Percentiles rank a stretch among this genome's conserved stretches.
These are phyloP conservation scores for Merluccius polli DNA, from an alignment of 2,797 vertebrate genomes.

Conservation along the genomic window DNA sequence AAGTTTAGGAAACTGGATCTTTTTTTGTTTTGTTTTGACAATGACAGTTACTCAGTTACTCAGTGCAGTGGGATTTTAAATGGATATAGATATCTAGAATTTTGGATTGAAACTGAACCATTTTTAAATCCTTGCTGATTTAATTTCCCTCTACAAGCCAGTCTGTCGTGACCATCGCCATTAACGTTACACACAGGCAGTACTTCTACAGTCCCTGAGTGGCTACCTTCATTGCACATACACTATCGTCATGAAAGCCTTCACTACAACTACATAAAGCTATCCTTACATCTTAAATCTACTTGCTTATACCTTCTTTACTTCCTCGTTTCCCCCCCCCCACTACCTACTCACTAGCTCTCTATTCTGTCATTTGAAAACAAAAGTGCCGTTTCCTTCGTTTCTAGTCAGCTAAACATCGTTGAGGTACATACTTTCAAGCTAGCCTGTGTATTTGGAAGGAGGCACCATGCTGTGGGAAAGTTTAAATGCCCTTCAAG, in stretches of 20 bases:
- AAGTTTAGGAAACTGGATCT: background rate
- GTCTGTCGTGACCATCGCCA: slow-evolving; percentile 11
- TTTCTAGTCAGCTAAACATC: background rate
- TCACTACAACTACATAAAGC: slow-evolving; percentile 61
- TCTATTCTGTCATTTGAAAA: background rate
- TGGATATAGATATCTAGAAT: background rate
- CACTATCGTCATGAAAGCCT: slow-evolving; percentile 31
- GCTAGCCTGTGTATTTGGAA: slow-evolving; percentile 36
- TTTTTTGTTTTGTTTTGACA: background rate
- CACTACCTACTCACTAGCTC: background rate
- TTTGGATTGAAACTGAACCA: slow-evolving; percentile 33
- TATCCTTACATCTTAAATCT: slow-evolving; percentile 25
- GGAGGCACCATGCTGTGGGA: slow-evolving; percentile 39
- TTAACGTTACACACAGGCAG: slow-evolving; percentile 5
- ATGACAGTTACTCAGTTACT: background rate
- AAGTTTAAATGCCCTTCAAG: slow-evolving; percentile 41
- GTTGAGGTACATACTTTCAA: slow-evolving; percentile 39
- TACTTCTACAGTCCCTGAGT: slow-evolving; percentile 71
- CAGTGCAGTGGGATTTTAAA: background rate
- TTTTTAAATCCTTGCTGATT: slow-evolving; percentile 15
- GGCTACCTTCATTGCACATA: slow-evolving; percentile 63
- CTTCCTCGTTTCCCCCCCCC: background rate
- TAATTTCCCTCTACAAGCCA: slow-evolving; percentile 15
- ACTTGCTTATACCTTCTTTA: slow-evolving; percentile 29
- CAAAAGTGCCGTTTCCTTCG: background rate